Base-by-base conservation (phyloP, 2,888 invertebrate species). In the Chloroclystis v-ata region DNA sequence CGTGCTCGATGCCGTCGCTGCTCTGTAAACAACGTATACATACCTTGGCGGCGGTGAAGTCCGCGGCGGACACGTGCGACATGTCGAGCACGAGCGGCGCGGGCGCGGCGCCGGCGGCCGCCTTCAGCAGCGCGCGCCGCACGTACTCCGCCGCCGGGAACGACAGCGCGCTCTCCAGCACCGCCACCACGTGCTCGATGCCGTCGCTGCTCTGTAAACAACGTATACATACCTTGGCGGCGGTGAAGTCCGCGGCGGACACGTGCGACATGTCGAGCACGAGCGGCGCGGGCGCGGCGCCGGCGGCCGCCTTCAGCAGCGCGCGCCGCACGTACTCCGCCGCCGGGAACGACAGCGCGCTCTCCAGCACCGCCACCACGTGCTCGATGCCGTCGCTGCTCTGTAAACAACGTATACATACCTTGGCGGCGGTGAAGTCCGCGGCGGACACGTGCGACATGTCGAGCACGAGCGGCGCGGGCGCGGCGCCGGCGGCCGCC, bases 181-280 rank as follows among this genome's bases (percentile, higher is more conserved):
- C 5, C 3, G 3, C 20, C 20, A 20, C 2, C 20, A 20, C 20
- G 20, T 20, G 5, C 20, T 20, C 20, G 3, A 20, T n/a, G n/a
- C n/a, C n/a, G n/a, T n/a, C n/a, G n/a, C n/a, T n/a, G n/a, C n/a
- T n/a, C n/a, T n/a, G n/a, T n/a, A n/a, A n/a, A n/a, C n/a, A n/a
- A n/a, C n/a, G n/a, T n/a, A n/a, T n/a, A n/a, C n/a, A n/a, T n/a
- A n/a, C n/a, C 78, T 91, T 92, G 6, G 94, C 94, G 5, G 94
- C 94, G 12, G 94, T 94, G 77, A 91, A 95, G 84, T 95, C 95
- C 0, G 94, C 93, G 32, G 93, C 93, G 72, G 93, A 93, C 66
- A 94, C 93, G 75, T 94, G 93, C 39, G 92, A 91, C 72, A 94
- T 96, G 83, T 95, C 94, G 37, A 96, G 91, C 40, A 96, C 93